Base-by-base conservation (phyloP, 2,797 vertebrate species). In the Scleropages formosus region DNA sequence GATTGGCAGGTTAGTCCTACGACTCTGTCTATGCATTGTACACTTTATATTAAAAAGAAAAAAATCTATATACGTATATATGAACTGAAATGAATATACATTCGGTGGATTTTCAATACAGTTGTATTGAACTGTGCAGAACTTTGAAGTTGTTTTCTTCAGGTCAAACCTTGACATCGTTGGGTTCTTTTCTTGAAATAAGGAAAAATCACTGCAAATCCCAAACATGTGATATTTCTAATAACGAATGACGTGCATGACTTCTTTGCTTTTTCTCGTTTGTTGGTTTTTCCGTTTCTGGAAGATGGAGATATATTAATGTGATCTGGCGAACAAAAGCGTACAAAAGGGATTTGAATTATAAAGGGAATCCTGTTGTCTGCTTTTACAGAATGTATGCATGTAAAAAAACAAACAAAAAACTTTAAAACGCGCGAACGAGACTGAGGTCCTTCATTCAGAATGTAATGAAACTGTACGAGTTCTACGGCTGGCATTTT, bases 231-330 rank as follows among this genome's bases (percentile, higher is more conserved):
- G 72, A 67, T 44, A 51, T 79, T 82, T 74, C 44, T 75, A 73
- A 51, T 51, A 80, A 53, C n/a, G 65, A 80, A 75, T 78, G 87
- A 86, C 83, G 78, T 88, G 87, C 85, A 89, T 88, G 87, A 82
- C 60, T 76, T 76, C 6, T 77, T 70, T 73, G 67, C 77, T 75
- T 58, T 78, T 11, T 56, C 22, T 49, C 60, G 44, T 64, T 67
- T 59, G 24, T 53, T 72, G n/a, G n/a, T 74, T 26, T 62, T 59
- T 27, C 18, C 73, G 76, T 31, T 49, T 74, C 62, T 49, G 46
- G 46, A 75, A 0, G 9, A 76, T 39, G 4, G 31, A 22, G 20
- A 39, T 64, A 9, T 27, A 8, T 70, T 61, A 22, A 61, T 16
- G 65, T 66, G n/a, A 76, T 27, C 59, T 56, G 47, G 22, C 11